Evolutionary conservation across 2,888 invertebrate species (phyloP).

Genomic region (Thera obeliscata): DNA sequence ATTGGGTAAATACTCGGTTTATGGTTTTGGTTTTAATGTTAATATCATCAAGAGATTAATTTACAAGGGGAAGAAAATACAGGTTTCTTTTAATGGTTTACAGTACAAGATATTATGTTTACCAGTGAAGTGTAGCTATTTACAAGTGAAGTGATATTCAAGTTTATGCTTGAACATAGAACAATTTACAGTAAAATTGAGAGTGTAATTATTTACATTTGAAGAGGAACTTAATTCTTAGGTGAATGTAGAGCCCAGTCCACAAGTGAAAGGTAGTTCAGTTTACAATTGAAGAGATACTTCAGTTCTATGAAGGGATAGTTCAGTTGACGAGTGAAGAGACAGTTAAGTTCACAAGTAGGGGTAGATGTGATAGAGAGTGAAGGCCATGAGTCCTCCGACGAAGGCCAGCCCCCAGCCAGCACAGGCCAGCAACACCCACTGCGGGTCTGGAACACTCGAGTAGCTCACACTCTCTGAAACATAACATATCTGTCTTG

Average conservation of each 20-base stretch:
- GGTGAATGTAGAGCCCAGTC: neutral
- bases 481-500: constrained; percentile 37
- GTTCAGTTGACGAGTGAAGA: neutral
- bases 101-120: too few relatives aligned
- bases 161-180: neutral
- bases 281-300: too few relatives aligned
- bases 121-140: too few relatives aligned
- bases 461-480: constrained; percentile 80
- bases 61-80: too few relatives aligned
- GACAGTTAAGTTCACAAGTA: constrained; percentile 37
- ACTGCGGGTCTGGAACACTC: constrained; percentile 82
- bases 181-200: neutral
- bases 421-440: constrained; percentile 85
- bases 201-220: neutral
- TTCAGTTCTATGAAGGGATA: too few relatives aligned
- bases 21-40: neutral
- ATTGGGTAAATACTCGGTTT: constrained; percentile 5
- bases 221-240: neutral
- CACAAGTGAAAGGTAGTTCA: constrained; percentile 28
- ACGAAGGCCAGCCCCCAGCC: constrained; percentile 86
- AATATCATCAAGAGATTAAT: neutral
- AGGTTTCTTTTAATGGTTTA: too few relatives aligned
- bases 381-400: constrained; percentile 87
- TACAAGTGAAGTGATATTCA: too few relatives aligned
- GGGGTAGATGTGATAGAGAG: constrained; percentile 81